Conservation (phyloP, 2,113 vertebrate species). For the Pheucticus melanocephalus region DNA sequence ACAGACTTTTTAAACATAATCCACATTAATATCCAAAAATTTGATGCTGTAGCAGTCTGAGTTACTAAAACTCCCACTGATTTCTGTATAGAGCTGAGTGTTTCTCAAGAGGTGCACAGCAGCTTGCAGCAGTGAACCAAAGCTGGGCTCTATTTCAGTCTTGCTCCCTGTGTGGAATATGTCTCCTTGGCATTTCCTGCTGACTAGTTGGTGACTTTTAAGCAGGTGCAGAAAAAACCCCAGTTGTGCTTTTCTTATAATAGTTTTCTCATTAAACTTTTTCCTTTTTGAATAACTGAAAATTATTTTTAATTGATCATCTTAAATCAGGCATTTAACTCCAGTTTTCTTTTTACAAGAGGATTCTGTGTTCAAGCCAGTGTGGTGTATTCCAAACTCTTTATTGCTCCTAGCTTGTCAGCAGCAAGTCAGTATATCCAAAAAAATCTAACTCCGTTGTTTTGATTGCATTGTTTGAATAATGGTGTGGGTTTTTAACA, state of each 20-base stretch:
- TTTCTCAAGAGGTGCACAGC: not conserved
- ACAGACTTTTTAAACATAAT: not conserved
- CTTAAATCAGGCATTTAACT: not conserved
- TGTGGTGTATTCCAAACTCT: not conserved
- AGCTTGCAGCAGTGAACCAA: constrained; percentile 11
- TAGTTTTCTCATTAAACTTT: not conserved
- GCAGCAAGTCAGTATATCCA: not conserved
- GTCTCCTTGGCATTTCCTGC: not conserved
- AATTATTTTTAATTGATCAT: constrained; percentile 1
- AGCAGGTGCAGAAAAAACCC: not conserved
- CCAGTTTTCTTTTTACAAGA: not conserved
- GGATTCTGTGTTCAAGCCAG: not conserved
- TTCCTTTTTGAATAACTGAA: not conserved
- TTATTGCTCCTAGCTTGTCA: not conserved
- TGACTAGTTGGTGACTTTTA: not conserved
- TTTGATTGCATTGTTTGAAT: constrained; percentile 25
- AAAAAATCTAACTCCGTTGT: not conserved
- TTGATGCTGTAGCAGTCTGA: not conserved
- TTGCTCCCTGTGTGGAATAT: not conserved
- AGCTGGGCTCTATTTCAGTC: not conserved
- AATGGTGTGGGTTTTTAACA: not conserved
- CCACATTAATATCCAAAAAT: not conserved
- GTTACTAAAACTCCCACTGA: constrained; percentile 7
- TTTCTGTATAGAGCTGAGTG: not conserved
- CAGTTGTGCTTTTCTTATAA: not conserved